Evolutionary conservation across 2,888 invertebrate species (phyloP).

Genomic region (Caenorhabditis afra): DNA sequence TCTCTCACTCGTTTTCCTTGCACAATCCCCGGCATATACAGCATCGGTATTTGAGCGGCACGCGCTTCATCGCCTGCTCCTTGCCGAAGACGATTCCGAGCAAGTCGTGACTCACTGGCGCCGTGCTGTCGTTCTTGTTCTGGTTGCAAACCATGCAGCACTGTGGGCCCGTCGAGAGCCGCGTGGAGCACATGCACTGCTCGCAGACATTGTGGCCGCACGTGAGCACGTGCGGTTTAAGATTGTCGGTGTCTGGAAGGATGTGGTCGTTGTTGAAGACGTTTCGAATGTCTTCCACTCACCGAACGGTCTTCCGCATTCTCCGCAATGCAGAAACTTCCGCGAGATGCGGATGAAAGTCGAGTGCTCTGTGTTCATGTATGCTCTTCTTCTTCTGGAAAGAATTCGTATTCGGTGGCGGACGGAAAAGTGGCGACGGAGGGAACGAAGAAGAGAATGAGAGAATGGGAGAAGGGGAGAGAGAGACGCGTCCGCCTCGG

Average conservation of each 20-base stretch:
- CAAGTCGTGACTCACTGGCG: conserved; percentile 18
- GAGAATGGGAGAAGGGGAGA: neutral
- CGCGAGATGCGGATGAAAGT: conserved; percentile 21
- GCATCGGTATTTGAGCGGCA: conserved; percentile 9
- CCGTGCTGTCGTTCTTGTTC: neutral
- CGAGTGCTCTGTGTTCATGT: conserved; percentile 5
- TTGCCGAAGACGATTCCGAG: conserved; percentile 11
- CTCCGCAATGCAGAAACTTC: conserved; percentile 16
- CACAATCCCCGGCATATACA: neutral
- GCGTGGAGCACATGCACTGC: neutral
- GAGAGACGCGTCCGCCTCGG: neutral
- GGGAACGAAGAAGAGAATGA: neutral
- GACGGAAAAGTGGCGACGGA: neutral
- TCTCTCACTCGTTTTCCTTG: conserved; percentile 10
- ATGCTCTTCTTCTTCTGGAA: neutral
- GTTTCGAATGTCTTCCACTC: neutral
- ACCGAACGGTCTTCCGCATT: conserved; percentile 18
- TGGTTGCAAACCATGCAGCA: conserved; percentile 4
- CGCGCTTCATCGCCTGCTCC: conserved; percentile 9
- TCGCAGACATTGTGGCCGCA: conserved; percentile 25
- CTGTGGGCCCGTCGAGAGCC: conserved; percentile 1
- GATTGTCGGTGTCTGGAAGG: conserved; percentile 8
- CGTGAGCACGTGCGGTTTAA: neutral
- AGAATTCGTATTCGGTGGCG: neutral
- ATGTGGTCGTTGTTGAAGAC: neutral